Evolutionary conservation across 2,113 vertebrate species (phyloP).

Genomic region (Kobus ellipsiprymnus): DNA sequence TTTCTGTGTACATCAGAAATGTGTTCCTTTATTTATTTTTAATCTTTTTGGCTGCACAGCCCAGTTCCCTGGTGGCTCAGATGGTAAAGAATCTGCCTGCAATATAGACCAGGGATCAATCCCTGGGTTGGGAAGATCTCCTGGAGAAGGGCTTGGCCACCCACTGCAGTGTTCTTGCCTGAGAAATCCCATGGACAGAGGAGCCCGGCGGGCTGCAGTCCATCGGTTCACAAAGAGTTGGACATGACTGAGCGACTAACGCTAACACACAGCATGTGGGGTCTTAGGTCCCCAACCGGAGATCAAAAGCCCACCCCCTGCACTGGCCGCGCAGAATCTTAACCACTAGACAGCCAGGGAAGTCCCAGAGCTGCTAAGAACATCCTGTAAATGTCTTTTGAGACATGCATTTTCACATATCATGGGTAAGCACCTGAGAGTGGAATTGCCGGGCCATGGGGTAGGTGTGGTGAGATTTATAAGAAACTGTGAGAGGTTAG

Average conservation of each 20-base stretch:
- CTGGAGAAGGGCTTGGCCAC: background rate
- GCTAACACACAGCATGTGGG: background rate
- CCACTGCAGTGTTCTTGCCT: background rate
- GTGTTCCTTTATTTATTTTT: background rate
- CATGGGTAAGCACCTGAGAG: background rate
- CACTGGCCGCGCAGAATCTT: background rate
- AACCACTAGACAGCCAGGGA: background rate
- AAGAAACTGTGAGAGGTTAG: background rate
- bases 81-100: background rate
- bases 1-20: background rate
- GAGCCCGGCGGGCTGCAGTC: background rate
- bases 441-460: background rate
- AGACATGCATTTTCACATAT: background rate
- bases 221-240: background rate
- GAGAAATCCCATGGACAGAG: background rate
- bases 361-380: background rate
- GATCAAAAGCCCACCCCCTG: background rate
- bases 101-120: background rate
- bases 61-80: background rate
- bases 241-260: background rate
- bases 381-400: background rate
- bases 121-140: background rate
- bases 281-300: background rate
- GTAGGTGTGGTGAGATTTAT: background rate
- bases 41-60: background rate